These are phyloP conservation scores for Chirona hameri DNA, from an alignment of 2,888 invertebrate genomes.

Conservation along the genomic window DNA sequence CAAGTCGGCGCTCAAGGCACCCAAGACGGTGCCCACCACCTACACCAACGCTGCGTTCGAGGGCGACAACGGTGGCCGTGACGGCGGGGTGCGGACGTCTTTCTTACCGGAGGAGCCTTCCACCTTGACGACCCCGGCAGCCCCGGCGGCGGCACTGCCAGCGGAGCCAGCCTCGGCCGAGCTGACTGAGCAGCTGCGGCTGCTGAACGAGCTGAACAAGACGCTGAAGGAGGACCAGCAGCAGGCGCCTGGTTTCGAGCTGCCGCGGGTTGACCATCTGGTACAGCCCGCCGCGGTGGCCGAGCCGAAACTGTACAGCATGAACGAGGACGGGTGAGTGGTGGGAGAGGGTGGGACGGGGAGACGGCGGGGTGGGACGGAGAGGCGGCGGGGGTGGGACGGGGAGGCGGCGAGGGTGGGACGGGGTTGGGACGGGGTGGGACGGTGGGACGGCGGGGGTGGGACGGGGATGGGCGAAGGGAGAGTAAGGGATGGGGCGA, in stretches of 20 bases:
- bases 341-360: no score
- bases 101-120: no score
- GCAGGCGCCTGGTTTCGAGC: not conserved
- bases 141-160: no score
- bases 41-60: not conserved
- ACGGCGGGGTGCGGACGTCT: not conserved
- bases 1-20: constrained; percentile 1
- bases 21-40: not conserved
- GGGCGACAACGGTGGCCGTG: not conserved
- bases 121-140: no score
- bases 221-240: not conserved
- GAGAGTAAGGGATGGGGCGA: no score
- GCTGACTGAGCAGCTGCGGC: not conserved
- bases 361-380: no score
- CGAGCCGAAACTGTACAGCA: not conserved
- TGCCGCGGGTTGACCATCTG: not conserved
- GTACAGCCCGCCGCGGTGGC: not conserved
- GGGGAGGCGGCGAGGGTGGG: no score
- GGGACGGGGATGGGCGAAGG: no score
- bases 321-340: not conserved
- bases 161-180: not conserved
- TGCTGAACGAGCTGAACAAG: not conserved
- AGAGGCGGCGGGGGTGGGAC: no score
- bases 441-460: no score
- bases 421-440: no score